Evolutionary conservation across 2,888 invertebrate genomes (phyloP).

Genomic region (Calameuta filiformis): DNA sequence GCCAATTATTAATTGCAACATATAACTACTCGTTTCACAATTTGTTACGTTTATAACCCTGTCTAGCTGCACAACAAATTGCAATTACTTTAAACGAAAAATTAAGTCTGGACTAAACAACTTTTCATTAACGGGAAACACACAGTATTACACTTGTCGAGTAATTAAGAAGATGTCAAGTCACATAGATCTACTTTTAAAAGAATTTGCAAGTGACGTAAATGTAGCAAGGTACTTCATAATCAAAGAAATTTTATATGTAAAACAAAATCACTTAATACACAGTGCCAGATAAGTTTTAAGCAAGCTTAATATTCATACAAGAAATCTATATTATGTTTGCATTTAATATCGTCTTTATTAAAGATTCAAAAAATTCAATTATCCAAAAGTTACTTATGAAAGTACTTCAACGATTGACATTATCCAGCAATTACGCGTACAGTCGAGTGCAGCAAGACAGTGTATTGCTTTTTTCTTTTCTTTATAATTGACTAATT

Average conservation of each 20-base stretch:
- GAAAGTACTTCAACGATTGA: background rate
- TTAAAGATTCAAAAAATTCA: background rate
- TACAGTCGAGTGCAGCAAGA: slow-evolving; percentile 8
- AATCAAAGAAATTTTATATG: background rate
- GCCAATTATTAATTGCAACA: slow-evolving; percentile 25
- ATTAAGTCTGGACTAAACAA: background rate
- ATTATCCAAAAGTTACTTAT: background rate
- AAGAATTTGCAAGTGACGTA: background rate
- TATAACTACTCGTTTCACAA: slow-evolving; percentile 7
- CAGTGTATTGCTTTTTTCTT: background rate
- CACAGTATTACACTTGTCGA: background rate
- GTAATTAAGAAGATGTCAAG: background rate
- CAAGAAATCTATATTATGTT: background rate
- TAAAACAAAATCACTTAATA: background rate
- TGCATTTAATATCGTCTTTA: background rate
- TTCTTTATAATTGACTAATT: background rate
- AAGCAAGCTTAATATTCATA: background rate
- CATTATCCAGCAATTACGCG: background rate
- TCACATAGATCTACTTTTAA: background rate
- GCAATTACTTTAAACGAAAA: background rate
- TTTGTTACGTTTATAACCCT: slow-evolving; percentile 20
- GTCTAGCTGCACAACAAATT: slow-evolving; percentile 27
- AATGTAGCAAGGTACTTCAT: background rate
- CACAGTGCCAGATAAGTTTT: background rate
- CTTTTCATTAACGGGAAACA: background rate